Conservation (phyloP, 2,888 invertebrate species). For the Euzophera pinguis region DNA sequence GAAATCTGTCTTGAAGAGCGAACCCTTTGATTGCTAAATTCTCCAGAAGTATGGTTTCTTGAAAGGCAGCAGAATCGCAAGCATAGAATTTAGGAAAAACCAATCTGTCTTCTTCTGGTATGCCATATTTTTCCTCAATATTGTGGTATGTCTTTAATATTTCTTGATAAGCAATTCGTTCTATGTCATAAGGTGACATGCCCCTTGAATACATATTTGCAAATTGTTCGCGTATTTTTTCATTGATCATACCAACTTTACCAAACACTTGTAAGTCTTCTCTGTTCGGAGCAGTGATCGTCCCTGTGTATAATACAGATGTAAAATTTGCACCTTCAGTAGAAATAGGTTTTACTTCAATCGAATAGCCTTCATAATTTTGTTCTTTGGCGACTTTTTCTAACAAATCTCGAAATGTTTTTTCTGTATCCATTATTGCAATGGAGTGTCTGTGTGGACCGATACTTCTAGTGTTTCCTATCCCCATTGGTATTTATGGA, state of each 20-base stretch:
- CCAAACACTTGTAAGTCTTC: conserved; percentile 40
- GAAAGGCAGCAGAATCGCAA: conserved; percentile 14
- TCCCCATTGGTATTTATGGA: no score
- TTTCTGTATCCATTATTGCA: conserved; percentile 25
- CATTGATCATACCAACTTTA: conserved; percentile 40
- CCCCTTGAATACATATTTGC: neutral
- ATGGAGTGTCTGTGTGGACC: no score
- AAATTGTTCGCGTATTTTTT: conserved; percentile 23
- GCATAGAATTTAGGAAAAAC: conserved; percentile 29
- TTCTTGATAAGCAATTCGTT: neutral
- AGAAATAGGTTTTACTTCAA: conserved; percentile 31
- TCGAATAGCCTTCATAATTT: conserved; percentile 20
- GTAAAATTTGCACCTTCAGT: conserved; percentile 48
- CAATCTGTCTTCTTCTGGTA: conserved; percentile 29
- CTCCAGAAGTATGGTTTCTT: conserved; percentile 35
- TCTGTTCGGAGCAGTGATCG: conserved; percentile 20
- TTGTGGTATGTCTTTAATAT: conserved; percentile 21
- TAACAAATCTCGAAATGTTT: conserved; percentile 31
- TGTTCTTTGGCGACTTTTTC: conserved; percentile 29
- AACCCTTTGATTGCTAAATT: conserved; percentile 35
- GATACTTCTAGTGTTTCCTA: no score
- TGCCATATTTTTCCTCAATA: conserved; percentile 26
- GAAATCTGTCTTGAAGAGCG: conserved; percentile 32
- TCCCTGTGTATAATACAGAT: conserved; percentile 33
- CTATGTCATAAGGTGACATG: conserved; percentile 17